These are phyloP conservation scores for Sphaeridia pumilis DNA, from an alignment of 2,888 invertebrate genomes.

Conservation along the genomic window DNA sequence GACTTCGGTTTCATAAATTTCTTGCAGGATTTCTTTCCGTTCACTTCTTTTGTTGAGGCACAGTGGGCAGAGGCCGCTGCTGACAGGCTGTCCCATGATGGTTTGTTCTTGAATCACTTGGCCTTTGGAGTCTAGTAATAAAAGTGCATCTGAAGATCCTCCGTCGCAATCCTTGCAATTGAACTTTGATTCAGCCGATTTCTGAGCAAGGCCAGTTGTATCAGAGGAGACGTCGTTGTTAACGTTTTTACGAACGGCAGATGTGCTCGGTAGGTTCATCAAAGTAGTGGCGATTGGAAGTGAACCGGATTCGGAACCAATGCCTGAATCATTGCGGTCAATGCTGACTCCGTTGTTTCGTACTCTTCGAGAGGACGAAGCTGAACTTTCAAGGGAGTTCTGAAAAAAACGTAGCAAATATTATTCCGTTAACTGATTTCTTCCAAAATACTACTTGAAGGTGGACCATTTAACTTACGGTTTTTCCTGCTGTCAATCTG, in stretches of 20 bases:
- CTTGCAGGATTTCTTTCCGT: conserved; percentile 84
- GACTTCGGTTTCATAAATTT: conserved; percentile 91
- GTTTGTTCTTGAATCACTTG: neutral
- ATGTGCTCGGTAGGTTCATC: no score
- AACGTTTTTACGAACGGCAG: no score
- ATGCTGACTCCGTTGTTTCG: no score
- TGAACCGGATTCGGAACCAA: conserved; percentile 69
- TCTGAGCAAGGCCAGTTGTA: no score
- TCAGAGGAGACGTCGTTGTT: no score
- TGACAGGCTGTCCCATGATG: neutral
- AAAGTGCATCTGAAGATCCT: no score
- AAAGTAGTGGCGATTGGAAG: conserved; percentile 15
- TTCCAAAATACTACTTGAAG: conserved; percentile 5
- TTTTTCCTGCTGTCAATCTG: conserved; percentile 30
- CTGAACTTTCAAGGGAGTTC: conserved; percentile 20
- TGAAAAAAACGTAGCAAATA: neutral
- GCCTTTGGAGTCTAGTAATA: no score
- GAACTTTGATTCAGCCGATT: no score
- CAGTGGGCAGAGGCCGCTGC: conserved; percentile 53
- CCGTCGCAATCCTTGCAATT: no score
- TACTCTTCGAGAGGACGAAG: conserved; percentile 20
- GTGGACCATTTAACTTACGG: conserved; percentile 22
- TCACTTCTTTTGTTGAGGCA: conserved; percentile 79
- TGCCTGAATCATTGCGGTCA: conserved; percentile 84
- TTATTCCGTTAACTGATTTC: conserved; percentile 19